A percentile compares a stretch with the other conserved stretches of the same genome.
Conservation (phyloP, 2,113 vertebrate species). For the Menura novaehollandiae region DNA sequence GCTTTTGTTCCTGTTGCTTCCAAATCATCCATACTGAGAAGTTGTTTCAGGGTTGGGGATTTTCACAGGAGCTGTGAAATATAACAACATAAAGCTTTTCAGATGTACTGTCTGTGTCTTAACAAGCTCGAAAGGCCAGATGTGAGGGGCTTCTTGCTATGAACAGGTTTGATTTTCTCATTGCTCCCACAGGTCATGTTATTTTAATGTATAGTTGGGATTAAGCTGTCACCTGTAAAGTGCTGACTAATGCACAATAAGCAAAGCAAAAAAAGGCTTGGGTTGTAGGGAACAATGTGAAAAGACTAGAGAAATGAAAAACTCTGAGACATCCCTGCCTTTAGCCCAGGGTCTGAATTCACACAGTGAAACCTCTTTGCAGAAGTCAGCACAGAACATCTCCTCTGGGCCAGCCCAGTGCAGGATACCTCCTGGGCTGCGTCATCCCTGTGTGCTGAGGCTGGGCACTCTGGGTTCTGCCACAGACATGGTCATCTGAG, state of each 20-base stretch:
- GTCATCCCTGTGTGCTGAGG: background rate
- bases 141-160: background rate
- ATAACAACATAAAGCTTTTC: too few species aligned
- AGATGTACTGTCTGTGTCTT: background rate
- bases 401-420: background rate
- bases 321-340: background rate
- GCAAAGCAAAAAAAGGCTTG: background rate
- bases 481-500: background rate
- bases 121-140: background rate
- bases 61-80: background rate
- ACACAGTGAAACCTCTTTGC: background rate
- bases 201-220: background rate
- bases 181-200: background rate
- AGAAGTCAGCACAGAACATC: background rate
- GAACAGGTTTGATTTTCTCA: background rate
- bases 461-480: background rate
- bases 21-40: background rate
- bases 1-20: background rate
- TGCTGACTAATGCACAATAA: background rate
- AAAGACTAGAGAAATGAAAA: background rate
- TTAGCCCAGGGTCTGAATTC: background rate
- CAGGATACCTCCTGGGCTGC: background rate
- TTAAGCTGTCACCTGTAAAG: background rate
- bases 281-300: background rate
- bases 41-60: background rate